Base-by-base conservation (phyloP, 2,797 vertebrate genomes). In the Ptychobarbus kaznakovi region DNA sequence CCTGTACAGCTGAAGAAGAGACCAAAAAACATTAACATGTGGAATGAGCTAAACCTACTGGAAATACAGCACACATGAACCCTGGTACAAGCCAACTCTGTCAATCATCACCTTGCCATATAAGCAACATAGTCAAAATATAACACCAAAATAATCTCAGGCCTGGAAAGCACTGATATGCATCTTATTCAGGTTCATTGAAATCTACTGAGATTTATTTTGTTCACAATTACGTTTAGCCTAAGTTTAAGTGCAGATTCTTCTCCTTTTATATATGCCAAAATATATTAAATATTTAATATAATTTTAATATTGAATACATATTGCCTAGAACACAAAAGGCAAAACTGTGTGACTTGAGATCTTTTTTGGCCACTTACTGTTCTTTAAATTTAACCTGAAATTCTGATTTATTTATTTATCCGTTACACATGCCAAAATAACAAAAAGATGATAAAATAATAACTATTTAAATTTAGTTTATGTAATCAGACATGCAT, bases 61-160 rank as follows among this genome's bases (percentile, higher is more conserved):
- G 69, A 85, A 69, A 25, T 53, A 56, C 75, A 80, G 22, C n/a
- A 82, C 68, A 15, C 53, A 32, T 46, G 22, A 44, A 58, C 32
- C 49, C 13, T 10, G 44, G 18, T 49, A 38, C 3, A 44, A 70
- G 32, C 42, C 15, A 32, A 32, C 61, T 16, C 13, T 9, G 38
- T 35, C 28, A n/a, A 51, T 63, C 63, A 53, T 6, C 46, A 42
- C 9, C 35, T 69, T 84, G 86, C 87, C 51, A 87, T 20, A 15
- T 16, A 44, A 35, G 20, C 3, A 82, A 44, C 11, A 42, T 4
- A 28, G 16, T 65, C 20, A 12, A 53, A 53, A 83, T 20, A 68
- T 20, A 38, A 77, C 25, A 61, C 18, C 25, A 82, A 44, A 61
- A n/a, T 11, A 66, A 18, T 22, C 16, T 4, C 28, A 18, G 1